Percentiles rank a stretch among this genome's conserved stretches.
These are phyloP conservation scores for Littorina saxatilis DNA, from an alignment of 1,140 invertebrate genomes.

Conservation along the genomic window DNA sequence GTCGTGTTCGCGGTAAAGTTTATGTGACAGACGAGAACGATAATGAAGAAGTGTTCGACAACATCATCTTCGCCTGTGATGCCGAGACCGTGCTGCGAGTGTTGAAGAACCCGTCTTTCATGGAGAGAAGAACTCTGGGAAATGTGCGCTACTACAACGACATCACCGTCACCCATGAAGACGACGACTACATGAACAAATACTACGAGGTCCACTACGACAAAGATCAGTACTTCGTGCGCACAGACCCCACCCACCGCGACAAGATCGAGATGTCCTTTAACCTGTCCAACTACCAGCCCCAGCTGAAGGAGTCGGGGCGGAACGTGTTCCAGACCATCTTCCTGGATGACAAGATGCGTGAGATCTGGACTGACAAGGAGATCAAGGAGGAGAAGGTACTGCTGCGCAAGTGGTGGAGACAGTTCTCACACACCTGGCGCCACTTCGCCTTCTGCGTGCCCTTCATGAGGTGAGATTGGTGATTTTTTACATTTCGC, in stretches of 20 bases:
- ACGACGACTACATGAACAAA: slow-evolving; percentile 66
- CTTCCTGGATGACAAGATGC: slow-evolving; percentile 58
- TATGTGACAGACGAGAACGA: slow-evolving; percentile 52
- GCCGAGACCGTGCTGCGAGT: slow-evolving; percentile 63
- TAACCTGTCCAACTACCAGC: slow-evolving; percentile 68
- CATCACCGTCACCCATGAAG: slow-evolving; percentile 66
- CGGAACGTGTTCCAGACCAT: slow-evolving; percentile 68
- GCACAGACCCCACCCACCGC: slow-evolving; percentile 57
- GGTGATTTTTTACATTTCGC: too few relatives aligned
- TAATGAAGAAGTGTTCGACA: slow-evolving; percentile 57
- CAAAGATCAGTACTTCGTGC: slow-evolving; percentile 65
- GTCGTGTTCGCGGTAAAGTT: slow-evolving; percentile 44
- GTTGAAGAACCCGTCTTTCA: slow-evolving; percentile 56
- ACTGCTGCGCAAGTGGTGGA: slow-evolving; percentile 60
- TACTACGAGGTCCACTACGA: slow-evolving; percentile 64
- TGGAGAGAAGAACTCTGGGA: slow-evolving; percentile 60
- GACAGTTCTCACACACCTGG: slow-evolving; percentile 69
- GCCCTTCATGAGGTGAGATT: slow-evolving; percentile 58
- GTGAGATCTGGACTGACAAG: slow-evolving; percentile 53
- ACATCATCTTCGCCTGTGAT: slow-evolving; percentile 68
- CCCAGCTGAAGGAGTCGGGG: slow-evolving; percentile 58
- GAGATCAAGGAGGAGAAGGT: slow-evolving; percentile 61
- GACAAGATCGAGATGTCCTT: slow-evolving; percentile 68
- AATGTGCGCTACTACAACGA: slow-evolving; percentile 68
- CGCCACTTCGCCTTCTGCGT: slow-evolving; percentile 68